Evolutionary conservation across 2,113 vertebrate genomes (phyloP), one percentile per base, ranked within the genome.

Genomic region (Anoura caudifer): DNA sequence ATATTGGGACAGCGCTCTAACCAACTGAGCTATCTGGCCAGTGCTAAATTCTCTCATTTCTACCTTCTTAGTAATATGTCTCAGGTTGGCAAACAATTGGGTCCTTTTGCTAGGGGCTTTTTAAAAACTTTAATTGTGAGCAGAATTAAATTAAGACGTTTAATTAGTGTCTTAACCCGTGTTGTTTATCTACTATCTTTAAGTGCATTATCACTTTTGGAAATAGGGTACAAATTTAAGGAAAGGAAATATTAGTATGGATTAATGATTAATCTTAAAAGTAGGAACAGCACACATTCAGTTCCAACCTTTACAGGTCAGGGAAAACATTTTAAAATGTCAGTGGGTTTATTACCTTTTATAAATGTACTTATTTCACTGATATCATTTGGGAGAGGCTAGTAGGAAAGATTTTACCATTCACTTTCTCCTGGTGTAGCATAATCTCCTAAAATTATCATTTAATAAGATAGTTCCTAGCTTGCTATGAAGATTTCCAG

Each of bases 221-320:
- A 96, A 87, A 20, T 79, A 80, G 47, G n/a, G 26, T 95, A 83
- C 26, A 97, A 73, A 95, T 67, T 82, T 56, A 85, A 96, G 79
- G 56, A 95, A 94, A 97, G 90, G 45, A 92, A 96, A 56, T 72
- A 56, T 41, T 97, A 61, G 16, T 87, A 47, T 92, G 45, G 54
- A 75, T 94, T 96, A 94, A 93, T 91, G 75, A 97, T 96, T 96
- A 95, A 87, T 82, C 43, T 91, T 86, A 83, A 92, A 95, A 96
- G 41, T 38, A 87, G 45, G 50, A 93, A 9, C 88, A n/a, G 76
- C 72, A 88, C 43, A 86, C 65, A 63, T 95, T 88, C 54, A 69
- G 22, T 79, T 88, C 80, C 77, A 90, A 63, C 38, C 70, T 94
- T 97, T 63, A 93, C 50, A 75, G 85, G 61, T 94, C 81, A 96